phyloP scores from a whole-genome alignment of 2,888 invertebrate genomes.

The Troides oblongomaculatus region DNA sequence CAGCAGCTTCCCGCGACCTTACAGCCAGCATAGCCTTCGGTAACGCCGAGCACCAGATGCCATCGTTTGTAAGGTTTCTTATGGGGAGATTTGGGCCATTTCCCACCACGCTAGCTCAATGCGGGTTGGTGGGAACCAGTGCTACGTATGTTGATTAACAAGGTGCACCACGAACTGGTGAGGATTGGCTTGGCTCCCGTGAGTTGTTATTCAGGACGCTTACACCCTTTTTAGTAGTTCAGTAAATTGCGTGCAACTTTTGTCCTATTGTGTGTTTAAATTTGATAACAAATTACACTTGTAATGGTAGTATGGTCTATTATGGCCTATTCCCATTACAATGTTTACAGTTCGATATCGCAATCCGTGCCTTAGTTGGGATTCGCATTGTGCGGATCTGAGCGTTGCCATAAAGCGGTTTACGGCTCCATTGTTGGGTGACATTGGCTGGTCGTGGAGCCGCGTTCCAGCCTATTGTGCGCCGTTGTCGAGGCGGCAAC shows the following conservation, averaged over 20 bases:
- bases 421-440: constrained; percentile 44
- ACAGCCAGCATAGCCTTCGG: no score
- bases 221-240: neutral
- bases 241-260: neutral
- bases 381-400: constrained; percentile 22
- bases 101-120: no score
- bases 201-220: no score
- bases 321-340: constrained; percentile 6
- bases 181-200: no score
- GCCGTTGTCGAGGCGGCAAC: constrained; percentile 20
- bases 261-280: neutral
- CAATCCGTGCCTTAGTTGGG: constrained; percentile 20
- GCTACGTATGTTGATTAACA: no score
- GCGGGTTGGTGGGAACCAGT: no score
- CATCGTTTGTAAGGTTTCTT: no score
- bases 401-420: constrained; percentile 33
- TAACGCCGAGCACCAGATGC: no score
- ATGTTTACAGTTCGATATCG: constrained; percentile 20
- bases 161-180: no score
- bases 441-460: constrained; percentile 18
- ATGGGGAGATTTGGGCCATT: no score
- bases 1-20: no score
- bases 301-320: neutral
- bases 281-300: neutral
- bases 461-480: constrained; percentile 20